These are phyloP conservation scores for Diglossa cyanea DNA, from an alignment of 2,797 vertebrate species.

Conservation along the genomic window DNA sequence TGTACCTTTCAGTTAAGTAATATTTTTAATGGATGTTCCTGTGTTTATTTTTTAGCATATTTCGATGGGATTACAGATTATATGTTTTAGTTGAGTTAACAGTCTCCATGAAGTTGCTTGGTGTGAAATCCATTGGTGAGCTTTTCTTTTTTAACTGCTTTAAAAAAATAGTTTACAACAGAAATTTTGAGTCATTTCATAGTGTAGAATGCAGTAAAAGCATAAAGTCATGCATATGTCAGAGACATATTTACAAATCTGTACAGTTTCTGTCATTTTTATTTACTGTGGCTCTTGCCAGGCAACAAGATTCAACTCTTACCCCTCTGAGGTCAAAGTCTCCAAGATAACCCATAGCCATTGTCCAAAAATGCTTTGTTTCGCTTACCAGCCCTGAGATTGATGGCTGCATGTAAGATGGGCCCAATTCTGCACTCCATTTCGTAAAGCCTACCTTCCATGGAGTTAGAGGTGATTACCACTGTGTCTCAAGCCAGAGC, in stretches of 20 bases:
- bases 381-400: neutral
- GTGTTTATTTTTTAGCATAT: conserved; percentile 31
- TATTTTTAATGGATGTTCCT: neutral
- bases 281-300: conserved; percentile 1
- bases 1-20: neutral
- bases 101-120: conserved; percentile 17
- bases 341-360: neutral
- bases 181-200: conserved; percentile 35
- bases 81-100: conserved; percentile 40
- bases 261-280: conserved; percentile 41
- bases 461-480: neutral
- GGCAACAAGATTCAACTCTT: neutral
- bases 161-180: conserved; percentile 30
- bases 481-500: neutral
- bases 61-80: neutral
- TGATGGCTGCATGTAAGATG: neutral
- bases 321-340: neutral
- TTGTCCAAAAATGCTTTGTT: neutral
- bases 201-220: conserved; percentile 35
- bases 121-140: neutral
- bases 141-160: neutral
- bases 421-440: neutral
- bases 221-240: conserved; percentile 50
- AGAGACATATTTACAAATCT: conserved; percentile 64
- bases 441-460: neutral